phyloP scores from a whole-genome alignment of 2,113 vertebrate genomes.

The Corvus hawaiiensis region DNA sequence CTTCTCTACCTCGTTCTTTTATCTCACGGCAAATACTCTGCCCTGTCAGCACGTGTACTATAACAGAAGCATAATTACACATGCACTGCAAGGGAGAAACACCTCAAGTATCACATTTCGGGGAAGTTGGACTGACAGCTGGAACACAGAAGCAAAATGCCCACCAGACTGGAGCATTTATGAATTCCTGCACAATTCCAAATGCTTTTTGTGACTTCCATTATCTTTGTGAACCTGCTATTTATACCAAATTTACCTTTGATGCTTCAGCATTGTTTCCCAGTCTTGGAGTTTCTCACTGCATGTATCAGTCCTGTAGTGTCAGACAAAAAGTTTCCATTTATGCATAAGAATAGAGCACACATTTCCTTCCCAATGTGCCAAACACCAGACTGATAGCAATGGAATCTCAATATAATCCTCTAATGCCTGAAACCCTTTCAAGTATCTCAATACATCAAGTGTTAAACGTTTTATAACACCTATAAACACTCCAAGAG shows the following conservation, averaged over 20 bases:
- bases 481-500: slow-evolving; percentile 65
- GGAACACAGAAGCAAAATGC: neutral
- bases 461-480: slow-evolving; percentile 72
- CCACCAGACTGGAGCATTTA: accelerated
- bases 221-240: neutral
- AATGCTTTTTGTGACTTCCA: neutral
- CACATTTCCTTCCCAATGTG: slow-evolving; percentile 43
- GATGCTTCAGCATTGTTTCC: neutral
- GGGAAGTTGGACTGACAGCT: neutral
- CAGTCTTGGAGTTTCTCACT: neutral
- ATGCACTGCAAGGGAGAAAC: neutral
- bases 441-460: slow-evolving; percentile 68
- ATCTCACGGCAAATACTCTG: neutral
- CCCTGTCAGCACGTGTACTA: neutral
- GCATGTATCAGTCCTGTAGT: neutral
- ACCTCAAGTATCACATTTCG: neutral
- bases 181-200: neutral
- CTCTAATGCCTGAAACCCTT: slow-evolving; percentile 63
- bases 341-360: slow-evolving; percentile 42
- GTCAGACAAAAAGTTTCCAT: slow-evolving; percentile 32
- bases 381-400: slow-evolving; percentile 60
- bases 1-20: neutral
- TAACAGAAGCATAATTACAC: accelerated
- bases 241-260: neutral
- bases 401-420: slow-evolving; percentile 67